Conservation (phyloP, 2,113 vertebrate genomes). For the Rhipidura dahli region DNA sequence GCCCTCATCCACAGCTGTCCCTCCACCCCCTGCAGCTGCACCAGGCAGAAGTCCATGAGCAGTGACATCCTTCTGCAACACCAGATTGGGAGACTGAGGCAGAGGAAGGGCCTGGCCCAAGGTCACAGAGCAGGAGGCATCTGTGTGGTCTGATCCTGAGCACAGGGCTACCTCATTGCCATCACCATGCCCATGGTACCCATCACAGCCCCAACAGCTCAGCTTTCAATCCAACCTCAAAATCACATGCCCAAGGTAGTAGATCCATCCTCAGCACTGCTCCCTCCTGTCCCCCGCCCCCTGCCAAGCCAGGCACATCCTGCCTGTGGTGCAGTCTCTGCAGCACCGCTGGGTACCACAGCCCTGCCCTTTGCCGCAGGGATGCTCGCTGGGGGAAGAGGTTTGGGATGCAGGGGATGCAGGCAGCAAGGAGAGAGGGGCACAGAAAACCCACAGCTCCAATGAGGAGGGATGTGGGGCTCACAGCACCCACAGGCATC, state of each 20-base stretch:
- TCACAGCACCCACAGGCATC: not conserved
- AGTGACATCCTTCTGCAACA: not conserved
- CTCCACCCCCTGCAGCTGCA: not conserved
- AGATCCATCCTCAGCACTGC: not conserved
- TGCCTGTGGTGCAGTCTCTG: not conserved
- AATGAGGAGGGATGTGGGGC: fast-evolving
- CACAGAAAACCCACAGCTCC: not conserved
- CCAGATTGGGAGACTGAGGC: not conserved
- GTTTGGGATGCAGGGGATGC: not conserved
- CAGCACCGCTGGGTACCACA: not conserved
- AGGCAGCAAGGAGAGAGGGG: not conserved
- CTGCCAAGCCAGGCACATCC: not conserved
- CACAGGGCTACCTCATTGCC: not conserved
- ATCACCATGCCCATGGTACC: not conserved
- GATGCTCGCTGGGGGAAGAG: not conserved
- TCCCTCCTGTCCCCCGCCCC: fast-evolving
- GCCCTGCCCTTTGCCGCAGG: constrained; percentile 27
- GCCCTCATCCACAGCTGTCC: not conserved
- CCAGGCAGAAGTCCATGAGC: not conserved
- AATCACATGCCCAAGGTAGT: not conserved
- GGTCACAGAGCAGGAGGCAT: not conserved
- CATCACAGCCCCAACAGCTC: not conserved
- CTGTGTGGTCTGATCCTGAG: not conserved
- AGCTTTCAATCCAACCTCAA: not conserved
- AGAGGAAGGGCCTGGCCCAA: not conserved